Base-by-base conservation (phyloP, 1,140 invertebrate genomes). In the Zaprionus camerounensis region DNA sequence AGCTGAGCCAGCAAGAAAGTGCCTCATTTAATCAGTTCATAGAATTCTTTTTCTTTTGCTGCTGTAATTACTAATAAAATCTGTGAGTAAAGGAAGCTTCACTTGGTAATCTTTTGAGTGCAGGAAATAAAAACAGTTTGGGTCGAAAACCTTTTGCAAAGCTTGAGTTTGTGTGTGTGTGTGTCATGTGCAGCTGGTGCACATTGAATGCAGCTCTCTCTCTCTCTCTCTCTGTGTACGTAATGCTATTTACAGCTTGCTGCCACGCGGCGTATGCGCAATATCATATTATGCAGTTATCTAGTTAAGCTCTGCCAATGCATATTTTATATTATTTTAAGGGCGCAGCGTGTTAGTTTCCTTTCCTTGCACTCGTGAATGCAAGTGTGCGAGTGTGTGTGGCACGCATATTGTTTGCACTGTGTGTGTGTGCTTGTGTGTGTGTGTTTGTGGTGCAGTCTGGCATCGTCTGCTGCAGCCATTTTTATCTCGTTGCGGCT, bases 401-500 rank as follows among this genome's bases (percentile, higher is more conserved):
- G 53, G 58, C 24, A 34, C 53, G 61, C 65, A 17, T 65, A 65
- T 63, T 65, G 28, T 64, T 56, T 20, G 13, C 31, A 34, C 24
- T 58, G 17, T 49, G 44, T 9, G 13, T 26, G 12, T 17, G n/a
- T 71, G 5, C 31, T 22, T 20, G 49, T 51, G 9, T 41, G 28
- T 55, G 46, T 20, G 59, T 71, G 58, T 55, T 15, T 44, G 38
- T 44, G 61, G 75, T 65, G 22, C 31, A 53, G 80, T 65, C 80
- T 63, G 73, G 59, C 57, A 67, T 17, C 51, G 38, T 44, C 65
- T 66, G 63, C 44, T 26, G 64, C 59, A 59, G 73, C 61, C 62
- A 80, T 83, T 83, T 83, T 83, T 80, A 83, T 83, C 81, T 83
- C 81, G 69, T 77, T 83, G 77, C 65, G 62, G 81, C 65, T 69